phyloP scores from a whole-genome alignment of 2,888 invertebrate species.

The Nipponacmea schrenckii region DNA sequence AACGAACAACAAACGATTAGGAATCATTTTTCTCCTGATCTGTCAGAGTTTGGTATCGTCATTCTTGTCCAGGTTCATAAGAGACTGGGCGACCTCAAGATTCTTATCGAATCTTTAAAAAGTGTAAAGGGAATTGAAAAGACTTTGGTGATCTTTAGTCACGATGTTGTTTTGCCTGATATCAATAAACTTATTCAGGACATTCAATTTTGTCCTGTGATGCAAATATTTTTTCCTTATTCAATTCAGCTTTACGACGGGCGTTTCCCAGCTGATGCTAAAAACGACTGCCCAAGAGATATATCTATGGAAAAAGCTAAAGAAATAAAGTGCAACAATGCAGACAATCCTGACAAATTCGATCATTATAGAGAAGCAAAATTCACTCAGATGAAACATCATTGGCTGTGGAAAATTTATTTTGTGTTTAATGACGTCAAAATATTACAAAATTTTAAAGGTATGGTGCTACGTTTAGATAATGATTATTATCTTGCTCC shows the following conservation, averaged over 20 bases:
- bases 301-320: background rate
- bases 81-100: constrained; percentile 11
- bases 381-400: constrained; percentile 20
- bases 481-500: constrained; percentile 18
- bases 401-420: constrained; percentile 19
- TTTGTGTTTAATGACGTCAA: constrained; percentile 15
- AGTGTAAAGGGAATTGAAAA: constrained; percentile 13
- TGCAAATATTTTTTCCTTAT: constrained; percentile 21
- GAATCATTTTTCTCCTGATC: background rate
- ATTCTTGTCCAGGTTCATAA: constrained; percentile 21
- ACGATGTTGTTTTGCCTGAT: constrained; percentile 8
- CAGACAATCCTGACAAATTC: constrained; percentile 13
- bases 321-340: constrained; percentile 14
- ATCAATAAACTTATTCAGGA: constrained; percentile 8
- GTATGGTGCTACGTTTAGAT: constrained; percentile 17
- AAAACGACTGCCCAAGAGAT: constrained; percentile 19
- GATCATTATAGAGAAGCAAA: constrained; percentile 18
- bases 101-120: constrained; percentile 16
- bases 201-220: constrained; percentile 16
- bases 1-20: constrained; percentile 8
- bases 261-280: constrained; percentile 11
- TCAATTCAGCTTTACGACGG: constrained; percentile 15
- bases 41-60: constrained; percentile 6
- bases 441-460: constrained; percentile 10
- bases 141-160: constrained; percentile 18